phyloP scores from a whole-genome alignment of 2,888 invertebrate genomes.

The Dichetophora obliterata region DNA sequence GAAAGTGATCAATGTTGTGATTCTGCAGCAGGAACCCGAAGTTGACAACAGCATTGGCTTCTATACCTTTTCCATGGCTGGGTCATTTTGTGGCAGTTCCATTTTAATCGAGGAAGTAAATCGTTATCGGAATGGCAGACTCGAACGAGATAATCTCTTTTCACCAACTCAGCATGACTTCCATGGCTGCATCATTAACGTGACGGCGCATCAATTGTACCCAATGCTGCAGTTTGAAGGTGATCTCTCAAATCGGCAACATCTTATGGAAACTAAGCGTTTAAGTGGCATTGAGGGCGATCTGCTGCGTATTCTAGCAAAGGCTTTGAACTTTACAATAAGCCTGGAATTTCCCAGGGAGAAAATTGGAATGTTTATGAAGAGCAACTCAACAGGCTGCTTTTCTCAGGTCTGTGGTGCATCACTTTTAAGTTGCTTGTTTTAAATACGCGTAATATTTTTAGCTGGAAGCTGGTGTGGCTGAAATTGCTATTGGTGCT shows the following conservation, averaged over 20 bases:
- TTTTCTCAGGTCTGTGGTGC: conserved; percentile 53
- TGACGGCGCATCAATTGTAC: conserved; percentile 52
- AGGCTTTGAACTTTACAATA: conserved; percentile 56
- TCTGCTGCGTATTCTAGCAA: conserved; percentile 55
- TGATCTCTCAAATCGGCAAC: conserved; percentile 47
- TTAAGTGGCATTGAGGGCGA: conserved; percentile 61
- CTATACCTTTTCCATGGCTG: conserved; percentile 46
- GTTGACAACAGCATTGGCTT: conserved; percentile 42
- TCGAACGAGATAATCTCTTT: conserved; percentile 52
- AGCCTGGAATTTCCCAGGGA: conserved; percentile 50
- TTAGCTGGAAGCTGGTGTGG: conserved; percentile 44
- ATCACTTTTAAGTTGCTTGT: too few species aligned
- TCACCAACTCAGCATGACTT: conserved; percentile 49
- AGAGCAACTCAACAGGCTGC: conserved; percentile 52
- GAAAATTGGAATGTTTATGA: conserved; percentile 40
- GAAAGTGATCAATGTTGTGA: conserved; percentile 57
- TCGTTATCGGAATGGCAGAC: conserved; percentile 47
- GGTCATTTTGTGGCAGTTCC: conserved; percentile 39
- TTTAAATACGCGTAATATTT: background rate
- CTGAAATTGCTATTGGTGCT: conserved; percentile 55
- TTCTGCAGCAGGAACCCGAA: conserved; percentile 50
- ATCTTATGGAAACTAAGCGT: conserved; percentile 47
- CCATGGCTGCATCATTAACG: conserved; percentile 55
- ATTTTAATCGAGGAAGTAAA: conserved; percentile 51
- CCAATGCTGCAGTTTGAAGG: conserved; percentile 58